Conservation (phyloP, 2,113 vertebrate genomes). For the Cepphus grylle region DNA sequence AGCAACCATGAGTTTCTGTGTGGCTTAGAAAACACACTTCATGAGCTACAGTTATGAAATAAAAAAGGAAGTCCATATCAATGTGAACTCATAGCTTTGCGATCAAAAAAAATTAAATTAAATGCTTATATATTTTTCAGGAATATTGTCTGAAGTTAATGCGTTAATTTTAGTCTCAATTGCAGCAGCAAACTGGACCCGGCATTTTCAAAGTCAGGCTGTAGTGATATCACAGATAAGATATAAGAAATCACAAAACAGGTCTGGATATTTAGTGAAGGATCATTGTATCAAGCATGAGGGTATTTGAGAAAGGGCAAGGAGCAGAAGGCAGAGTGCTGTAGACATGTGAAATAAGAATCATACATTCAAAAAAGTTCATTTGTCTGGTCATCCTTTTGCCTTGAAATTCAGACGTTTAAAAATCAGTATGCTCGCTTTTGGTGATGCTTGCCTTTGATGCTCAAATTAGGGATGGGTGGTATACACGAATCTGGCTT, state of each 20-base stretch:
- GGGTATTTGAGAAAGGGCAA: not conserved
- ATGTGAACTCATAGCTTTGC: not conserved
- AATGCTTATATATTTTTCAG: not conserved
- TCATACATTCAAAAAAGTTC: not conserved
- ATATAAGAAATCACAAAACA: not conserved
- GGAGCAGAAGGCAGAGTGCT: not conserved
- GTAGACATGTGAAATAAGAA: not conserved
- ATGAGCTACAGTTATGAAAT: not conserved
- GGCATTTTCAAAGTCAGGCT: not conserved
- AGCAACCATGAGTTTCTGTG: not conserved
- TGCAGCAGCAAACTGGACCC: not conserved
- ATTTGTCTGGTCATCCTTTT: not conserved
- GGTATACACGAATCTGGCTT: not conserved
- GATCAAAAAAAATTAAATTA: not conserved
- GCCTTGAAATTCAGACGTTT: not conserved
- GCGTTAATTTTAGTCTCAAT: not conserved
- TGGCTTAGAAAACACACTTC: not conserved
- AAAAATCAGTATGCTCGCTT: not conserved
- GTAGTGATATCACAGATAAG: not conserved
- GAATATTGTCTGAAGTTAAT: not conserved
- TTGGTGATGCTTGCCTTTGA: not conserved
- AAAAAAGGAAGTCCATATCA: not conserved
- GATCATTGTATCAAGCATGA: not conserved
- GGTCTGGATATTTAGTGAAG: not conserved
- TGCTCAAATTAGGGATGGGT: not conserved